Evolutionary conservation across 64 coral and sea anemone genomes (phyloP).

Genomic region (Montipora foliosa): DNA sequence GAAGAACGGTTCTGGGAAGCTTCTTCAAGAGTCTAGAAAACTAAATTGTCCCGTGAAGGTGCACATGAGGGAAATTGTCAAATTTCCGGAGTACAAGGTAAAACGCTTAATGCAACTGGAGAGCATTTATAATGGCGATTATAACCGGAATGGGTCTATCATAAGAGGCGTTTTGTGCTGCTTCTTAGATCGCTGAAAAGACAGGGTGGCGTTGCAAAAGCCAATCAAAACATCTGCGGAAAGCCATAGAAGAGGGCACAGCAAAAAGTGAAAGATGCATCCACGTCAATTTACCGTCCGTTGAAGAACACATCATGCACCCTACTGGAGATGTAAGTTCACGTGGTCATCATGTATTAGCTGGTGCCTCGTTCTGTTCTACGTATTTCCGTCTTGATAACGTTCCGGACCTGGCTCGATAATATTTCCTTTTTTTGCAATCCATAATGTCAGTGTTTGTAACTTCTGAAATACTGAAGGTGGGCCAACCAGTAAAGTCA

Average conservation of each 20-base stretch:
- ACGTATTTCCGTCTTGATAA: not conserved
- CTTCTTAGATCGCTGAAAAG: constrained; percentile 37
- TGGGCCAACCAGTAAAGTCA: no score
- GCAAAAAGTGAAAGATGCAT: constrained; percentile 37
- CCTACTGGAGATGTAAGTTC: constrained; percentile 21
- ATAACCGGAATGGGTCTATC: no score
- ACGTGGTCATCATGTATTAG: no score
- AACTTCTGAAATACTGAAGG: no score
- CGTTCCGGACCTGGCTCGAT: not conserved
- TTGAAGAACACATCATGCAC: not conserved
- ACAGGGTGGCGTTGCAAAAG: constrained; percentile 37
- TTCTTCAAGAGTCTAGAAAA: constrained; percentile 54
- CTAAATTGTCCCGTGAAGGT: constrained; percentile 46
- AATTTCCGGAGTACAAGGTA: constrained; percentile 44
- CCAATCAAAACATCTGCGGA: constrained; percentile 26
- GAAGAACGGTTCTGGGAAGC: constrained; percentile 42
- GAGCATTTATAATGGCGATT: no score
- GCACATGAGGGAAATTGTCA: constrained; percentile 50
- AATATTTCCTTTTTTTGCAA: not conserved
- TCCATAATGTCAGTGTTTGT: not conserved
- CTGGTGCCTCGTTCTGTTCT: not conserved
- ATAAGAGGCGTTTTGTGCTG: not conserved
- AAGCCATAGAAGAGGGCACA: not conserved
- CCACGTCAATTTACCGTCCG: not conserved
- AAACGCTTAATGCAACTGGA: not conserved